Evolutionary conservation across 2,113 vertebrate genomes (phyloP).

Genomic region (Neogobius melanostomus): DNA sequence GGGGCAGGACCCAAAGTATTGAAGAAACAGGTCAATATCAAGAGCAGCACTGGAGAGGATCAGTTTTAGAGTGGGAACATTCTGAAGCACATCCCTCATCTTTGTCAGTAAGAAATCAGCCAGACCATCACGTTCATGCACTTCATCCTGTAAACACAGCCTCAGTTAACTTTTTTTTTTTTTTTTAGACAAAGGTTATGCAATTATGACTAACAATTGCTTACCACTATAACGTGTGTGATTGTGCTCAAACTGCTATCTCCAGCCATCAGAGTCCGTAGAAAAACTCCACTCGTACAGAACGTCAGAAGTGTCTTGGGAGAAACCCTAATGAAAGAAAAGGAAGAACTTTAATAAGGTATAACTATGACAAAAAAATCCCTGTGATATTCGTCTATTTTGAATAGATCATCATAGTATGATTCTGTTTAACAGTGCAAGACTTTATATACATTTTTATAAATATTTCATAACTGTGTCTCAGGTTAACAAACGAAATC

Average conservation of each 20-base stretch:
- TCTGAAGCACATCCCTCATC: constrained; percentile 85
- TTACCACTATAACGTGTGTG: constrained; percentile 96
- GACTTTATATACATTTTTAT: too few relatives aligned
- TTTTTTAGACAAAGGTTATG: background rate
- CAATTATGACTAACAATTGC: constrained; percentile 26
- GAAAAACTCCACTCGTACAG: constrained; percentile 91
- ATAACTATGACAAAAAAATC: too few relatives aligned
- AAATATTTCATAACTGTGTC: too few relatives aligned
- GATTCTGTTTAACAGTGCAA: too few relatives aligned
- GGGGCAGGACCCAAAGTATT: constrained; percentile 91
- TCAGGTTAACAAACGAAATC: too few relatives aligned
- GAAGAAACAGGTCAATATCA: constrained; percentile 86
- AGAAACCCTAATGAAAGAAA: constrained; percentile 80
- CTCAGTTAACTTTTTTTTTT: background rate
- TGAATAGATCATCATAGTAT: too few relatives aligned
- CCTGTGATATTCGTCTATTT: too few relatives aligned
- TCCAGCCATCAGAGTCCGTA: constrained; percentile 91
- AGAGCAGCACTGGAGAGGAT: constrained; percentile 93
- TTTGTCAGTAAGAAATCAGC: constrained; percentile 95
- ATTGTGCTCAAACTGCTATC: constrained; percentile 84
- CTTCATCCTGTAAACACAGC: constrained; percentile 84
- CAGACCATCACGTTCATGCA: constrained; percentile 93
- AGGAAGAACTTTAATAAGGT: too few relatives aligned
- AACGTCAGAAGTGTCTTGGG: constrained; percentile 93
- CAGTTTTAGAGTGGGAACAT: constrained; percentile 82